Conservation (phyloP, 2,113 vertebrate genomes). For the Ophiodon elongatus region DNA sequence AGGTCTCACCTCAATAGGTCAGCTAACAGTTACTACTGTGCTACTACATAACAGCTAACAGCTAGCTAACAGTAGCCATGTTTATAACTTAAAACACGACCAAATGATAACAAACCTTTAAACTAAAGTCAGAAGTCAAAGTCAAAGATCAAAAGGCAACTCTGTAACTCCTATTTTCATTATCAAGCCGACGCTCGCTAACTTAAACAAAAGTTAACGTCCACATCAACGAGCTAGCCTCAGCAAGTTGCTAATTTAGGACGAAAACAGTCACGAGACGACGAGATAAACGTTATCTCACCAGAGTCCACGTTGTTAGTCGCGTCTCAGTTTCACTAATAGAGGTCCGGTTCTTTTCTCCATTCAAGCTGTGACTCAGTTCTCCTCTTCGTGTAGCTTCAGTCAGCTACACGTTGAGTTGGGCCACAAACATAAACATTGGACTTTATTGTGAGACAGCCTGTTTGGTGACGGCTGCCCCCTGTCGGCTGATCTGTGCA, state of each 20-base stretch:
- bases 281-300: not conserved
- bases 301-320: not conserved
- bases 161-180: no score
- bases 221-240: not conserved
- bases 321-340: not conserved
- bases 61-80: not conserved
- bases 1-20: not conserved
- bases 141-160: not conserved
- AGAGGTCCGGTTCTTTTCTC: not conserved
- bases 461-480: conserved; percentile 25
- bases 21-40: not conserved
- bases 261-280: not conserved
- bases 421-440: conserved; percentile 16
- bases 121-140: not conserved
- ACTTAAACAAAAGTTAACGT: not conserved
- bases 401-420: not conserved
- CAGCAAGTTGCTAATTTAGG: conserved; percentile 31
- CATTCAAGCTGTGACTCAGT: not conserved
- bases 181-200: not conserved
- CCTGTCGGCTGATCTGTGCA: conserved; percentile 38
- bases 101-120: not conserved
- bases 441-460: not conserved
- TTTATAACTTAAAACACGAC: not conserved
- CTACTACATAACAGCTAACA: not conserved
- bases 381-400: not conserved